Evolutionary conservation across 2,888 invertebrate genomes (phyloP).

Genomic region (Uropetala carovei): DNA sequence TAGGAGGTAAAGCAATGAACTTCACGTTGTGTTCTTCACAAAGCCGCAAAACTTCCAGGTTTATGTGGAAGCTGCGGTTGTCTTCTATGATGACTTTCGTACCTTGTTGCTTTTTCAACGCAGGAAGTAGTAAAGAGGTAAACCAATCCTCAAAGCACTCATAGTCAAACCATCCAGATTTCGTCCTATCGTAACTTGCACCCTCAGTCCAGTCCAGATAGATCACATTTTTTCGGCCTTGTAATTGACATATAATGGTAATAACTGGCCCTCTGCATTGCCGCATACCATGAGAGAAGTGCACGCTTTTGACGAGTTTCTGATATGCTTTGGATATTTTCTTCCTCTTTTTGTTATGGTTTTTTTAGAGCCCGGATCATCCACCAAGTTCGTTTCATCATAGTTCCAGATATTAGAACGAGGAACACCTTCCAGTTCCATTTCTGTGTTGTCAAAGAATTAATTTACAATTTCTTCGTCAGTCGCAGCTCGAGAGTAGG

Average conservation of each 20-base stretch:
- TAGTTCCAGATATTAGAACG: slow-evolving; percentile 71
- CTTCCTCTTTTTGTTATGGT: slow-evolving; percentile 70
- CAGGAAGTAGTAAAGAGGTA: slow-evolving; percentile 31
- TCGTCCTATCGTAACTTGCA: slow-evolving; percentile 71
- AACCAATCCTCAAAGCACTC: background rate
- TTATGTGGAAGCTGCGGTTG: slow-evolving; percentile 65
- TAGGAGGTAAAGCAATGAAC: slow-evolving; percentile 56
- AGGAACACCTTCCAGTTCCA: slow-evolving; percentile 66
- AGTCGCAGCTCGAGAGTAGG: background rate
- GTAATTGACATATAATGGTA: slow-evolving; percentile 74
- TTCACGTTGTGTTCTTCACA: slow-evolving; percentile 64
- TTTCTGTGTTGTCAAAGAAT: background rate
- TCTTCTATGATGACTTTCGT: slow-evolving; percentile 47
- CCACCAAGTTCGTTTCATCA: slow-evolving; percentile 72
- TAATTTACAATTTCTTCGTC: slow-evolving; percentile 26
- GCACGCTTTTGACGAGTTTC: slow-evolving; percentile 72
- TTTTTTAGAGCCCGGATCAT: slow-evolving; percentile 71
- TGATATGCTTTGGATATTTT: slow-evolving; percentile 73
- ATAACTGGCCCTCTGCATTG: slow-evolving; percentile 72
- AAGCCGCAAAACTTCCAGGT: slow-evolving; percentile 30
- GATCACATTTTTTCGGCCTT: slow-evolving; percentile 73
- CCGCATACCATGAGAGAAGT: slow-evolving; percentile 73
- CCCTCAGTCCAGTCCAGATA: slow-evolving; percentile 72
- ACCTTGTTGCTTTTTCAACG: slow-evolving; percentile 4
- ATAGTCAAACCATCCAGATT: slow-evolving; percentile 43